phyloP scores from a whole-genome alignment of 2,888 invertebrate genomes.

The Bedellia somnulentella region DNA sequence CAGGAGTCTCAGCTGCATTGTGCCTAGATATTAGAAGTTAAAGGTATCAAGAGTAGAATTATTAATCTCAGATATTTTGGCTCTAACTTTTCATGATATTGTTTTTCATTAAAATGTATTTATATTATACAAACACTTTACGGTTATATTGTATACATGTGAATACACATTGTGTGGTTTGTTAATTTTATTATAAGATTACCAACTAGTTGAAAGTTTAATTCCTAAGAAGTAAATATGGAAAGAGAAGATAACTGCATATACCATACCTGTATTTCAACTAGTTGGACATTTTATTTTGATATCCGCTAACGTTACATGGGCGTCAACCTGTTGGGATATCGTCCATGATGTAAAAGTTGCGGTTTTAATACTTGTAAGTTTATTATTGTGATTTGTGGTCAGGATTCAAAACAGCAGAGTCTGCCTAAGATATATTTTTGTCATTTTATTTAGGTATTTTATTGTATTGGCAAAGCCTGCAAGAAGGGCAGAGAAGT shows the following conservation, averaged over 20 bases:
- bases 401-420: conserved; percentile 53
- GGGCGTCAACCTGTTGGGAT: too few relatives aligned
- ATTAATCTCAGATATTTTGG: conserved; percentile 57
- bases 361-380: conserved; percentile 43
- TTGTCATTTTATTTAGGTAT: conserved; percentile 64
- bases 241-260: too few relatives aligned
- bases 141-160: conserved; percentile 51
- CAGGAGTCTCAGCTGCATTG: conserved; percentile 63
- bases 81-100: conserved; percentile 62
- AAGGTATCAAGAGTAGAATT: conserved; percentile 58
- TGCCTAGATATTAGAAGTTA: conserved; percentile 64
- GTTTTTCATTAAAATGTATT: conserved; percentile 59
- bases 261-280: conserved; percentile 24
- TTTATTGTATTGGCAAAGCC: too few relatives aligned
- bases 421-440: conserved; percentile 63
- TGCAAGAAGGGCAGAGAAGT: too few relatives aligned
- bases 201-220: conserved; percentile 35
- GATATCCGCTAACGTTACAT: too few relatives aligned
- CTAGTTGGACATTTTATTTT: conserved; percentile 54
- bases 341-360: conserved; percentile 16
- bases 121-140: conserved; percentile 59
- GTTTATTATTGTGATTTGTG: conserved; percentile 54
- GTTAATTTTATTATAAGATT: conserved; percentile 55
- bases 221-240: too few relatives aligned
- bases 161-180: conserved; percentile 60